Evolutionary conservation across 2,113 vertebrate species (phyloP).

Genomic region (Lepidothrix coronata): DNA sequence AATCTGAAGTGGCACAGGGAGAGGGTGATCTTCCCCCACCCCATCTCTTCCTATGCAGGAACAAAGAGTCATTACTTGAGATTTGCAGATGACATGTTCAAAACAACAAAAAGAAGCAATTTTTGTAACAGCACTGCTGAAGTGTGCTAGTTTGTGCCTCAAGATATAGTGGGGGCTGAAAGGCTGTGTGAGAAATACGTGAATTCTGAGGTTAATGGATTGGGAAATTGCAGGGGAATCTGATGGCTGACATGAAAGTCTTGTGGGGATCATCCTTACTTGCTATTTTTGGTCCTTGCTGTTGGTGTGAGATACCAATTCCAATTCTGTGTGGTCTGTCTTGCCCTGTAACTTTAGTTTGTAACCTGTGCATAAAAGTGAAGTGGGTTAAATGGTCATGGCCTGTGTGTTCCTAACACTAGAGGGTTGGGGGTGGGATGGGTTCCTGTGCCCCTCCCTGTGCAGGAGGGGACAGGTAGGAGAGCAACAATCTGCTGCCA

Average conservation of each 20-base stretch:
- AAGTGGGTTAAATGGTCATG: neutral
- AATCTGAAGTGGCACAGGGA: neutral
- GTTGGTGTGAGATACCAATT: no score
- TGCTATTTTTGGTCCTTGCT: neutral
- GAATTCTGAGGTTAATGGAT: neutral
- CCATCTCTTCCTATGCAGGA: neutral
- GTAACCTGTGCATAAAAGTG: no score
- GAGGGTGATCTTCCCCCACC: neutral
- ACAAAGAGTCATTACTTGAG: neutral
- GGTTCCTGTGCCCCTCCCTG: neutral
- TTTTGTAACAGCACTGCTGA: neutral
- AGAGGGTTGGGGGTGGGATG: no score
- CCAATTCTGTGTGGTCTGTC: accelerated
- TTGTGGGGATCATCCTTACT: neutral
- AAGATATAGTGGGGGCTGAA: neutral
- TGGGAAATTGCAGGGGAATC: neutral
- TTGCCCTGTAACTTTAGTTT: neutral
- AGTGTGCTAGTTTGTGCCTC: neutral
- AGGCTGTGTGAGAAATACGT: neutral
- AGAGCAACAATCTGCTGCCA: neutral
- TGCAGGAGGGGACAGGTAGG: neutral
- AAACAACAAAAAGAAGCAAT: neutral
- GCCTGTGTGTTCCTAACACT: accelerated
- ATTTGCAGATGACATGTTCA: neutral
- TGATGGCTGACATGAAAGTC: neutral